phyloP scores from a whole-genome alignment of 2,888 invertebrate genomes.

The Plebejus anna region DNA sequence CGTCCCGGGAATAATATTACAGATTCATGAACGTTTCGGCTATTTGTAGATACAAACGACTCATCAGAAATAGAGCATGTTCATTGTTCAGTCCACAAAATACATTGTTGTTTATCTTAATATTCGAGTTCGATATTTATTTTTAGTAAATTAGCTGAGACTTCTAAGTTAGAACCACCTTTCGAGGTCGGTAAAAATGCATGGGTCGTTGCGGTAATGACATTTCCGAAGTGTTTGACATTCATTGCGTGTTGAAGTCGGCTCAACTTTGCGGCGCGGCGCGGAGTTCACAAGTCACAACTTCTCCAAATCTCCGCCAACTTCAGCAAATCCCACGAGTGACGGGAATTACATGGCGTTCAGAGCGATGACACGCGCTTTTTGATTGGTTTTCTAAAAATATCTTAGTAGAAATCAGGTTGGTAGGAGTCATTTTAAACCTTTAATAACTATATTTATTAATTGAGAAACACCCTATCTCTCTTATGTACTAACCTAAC shows the following conservation, averaged over 20 bases:
- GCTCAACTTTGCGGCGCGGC: background rate
- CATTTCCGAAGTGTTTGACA: background rate
- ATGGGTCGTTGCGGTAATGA: background rate
- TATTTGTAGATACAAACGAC: background rate
- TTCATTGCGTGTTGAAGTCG: slow-evolving; percentile 13
- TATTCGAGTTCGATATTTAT: background rate
- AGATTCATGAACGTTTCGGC: background rate
- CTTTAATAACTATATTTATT: too few species aligned
- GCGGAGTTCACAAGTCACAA: background rate
- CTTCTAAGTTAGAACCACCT: background rate
- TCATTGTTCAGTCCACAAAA: background rate
- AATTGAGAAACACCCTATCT: too few species aligned
- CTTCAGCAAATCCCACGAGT: background rate
- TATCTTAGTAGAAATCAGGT: too few species aligned
- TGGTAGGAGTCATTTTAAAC: too few species aligned
- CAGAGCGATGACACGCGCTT: background rate
- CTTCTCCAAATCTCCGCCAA: slow-evolving; percentile 2
- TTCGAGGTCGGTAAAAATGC: background rate
- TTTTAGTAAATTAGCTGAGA: background rate
- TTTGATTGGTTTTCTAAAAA: background rate
- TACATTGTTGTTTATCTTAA: background rate
- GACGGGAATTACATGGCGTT: background rate
- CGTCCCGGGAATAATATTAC: background rate
- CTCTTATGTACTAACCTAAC: background rate
- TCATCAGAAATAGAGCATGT: background rate